Evolutionary conservation across 92 coral and sea anemone genomes (phyloP).

Genomic region (Epizoanthus rinbou): DNA sequence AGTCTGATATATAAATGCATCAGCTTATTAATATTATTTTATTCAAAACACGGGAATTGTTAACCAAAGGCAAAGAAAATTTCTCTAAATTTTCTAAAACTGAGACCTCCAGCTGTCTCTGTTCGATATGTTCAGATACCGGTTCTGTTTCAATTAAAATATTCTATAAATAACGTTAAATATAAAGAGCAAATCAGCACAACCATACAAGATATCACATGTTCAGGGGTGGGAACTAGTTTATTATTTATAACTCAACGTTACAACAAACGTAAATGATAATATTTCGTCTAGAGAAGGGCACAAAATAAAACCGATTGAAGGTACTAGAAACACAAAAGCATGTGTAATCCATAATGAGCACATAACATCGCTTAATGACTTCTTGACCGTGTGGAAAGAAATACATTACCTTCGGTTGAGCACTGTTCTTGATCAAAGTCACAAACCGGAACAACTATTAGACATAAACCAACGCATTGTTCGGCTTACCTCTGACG

Average conservation of each 20-base stretch:
- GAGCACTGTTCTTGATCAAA: slow-evolving; percentile 7
- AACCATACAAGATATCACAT: neutral
- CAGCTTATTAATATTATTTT: too few relatives aligned
- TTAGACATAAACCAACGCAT: neutral
- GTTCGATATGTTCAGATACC: too few relatives aligned
- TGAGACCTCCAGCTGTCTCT: too few relatives aligned
- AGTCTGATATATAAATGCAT: too few relatives aligned
- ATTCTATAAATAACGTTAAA: neutral
- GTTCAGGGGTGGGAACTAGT: neutral
- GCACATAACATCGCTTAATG: slow-evolving; percentile 10
- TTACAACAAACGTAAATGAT: neutral
- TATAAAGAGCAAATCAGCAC: neutral
- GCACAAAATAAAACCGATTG: neutral
- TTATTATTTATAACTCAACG: neutral
- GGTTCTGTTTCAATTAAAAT: neutral
- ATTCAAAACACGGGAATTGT: neutral
- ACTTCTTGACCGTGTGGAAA: slow-evolving; percentile 5
- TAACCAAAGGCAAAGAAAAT: neutral
- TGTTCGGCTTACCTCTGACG: slow-evolving; percentile 68
- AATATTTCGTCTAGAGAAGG: neutral
- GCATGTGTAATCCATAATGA: neutral
- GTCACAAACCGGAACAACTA: slow-evolving; percentile 4
- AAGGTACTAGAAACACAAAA: neutral
- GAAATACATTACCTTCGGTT: neutral
- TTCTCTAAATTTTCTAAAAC: too few relatives aligned